Conservation (phyloP, 2,888 invertebrate genomes). For the Folsomia candida region DNA sequence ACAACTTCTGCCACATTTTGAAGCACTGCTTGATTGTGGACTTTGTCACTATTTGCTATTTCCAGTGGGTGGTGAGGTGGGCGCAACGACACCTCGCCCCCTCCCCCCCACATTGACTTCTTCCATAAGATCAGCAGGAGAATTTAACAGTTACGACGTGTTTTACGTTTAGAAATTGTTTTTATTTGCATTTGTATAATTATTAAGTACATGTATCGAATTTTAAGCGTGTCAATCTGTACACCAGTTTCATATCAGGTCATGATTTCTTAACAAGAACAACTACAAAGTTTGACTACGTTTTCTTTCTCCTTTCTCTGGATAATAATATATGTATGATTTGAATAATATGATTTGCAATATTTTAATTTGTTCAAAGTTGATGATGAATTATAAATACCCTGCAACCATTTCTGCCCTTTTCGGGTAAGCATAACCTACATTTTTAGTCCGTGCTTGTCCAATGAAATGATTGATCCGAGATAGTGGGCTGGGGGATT, state of each 20-base stretch:
- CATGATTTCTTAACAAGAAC: too few species aligned
- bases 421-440: neutral
- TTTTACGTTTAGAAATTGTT: too few species aligned
- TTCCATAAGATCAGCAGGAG: neutral
- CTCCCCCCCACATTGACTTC: neutral
- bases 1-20: slow-evolving; percentile 27
- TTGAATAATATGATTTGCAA: too few species aligned
- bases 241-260: too few species aligned
- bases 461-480: slow-evolving; percentile 19
- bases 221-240: too few species aligned
- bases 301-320: too few species aligned
- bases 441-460: slow-evolving; percentile 21
- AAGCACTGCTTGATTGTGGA: slow-evolving; percentile 28
- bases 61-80: slow-evolving; percentile 19
- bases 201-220: too few species aligned
- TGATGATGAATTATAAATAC: neutral
- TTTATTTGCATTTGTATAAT: too few species aligned
- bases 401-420: too few species aligned
- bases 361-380: too few species aligned
- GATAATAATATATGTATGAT: too few species aligned
- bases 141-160: neutral
- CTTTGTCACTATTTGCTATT: slow-evolving; percentile 10
- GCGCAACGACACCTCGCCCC: slow-evolving; percentile 1
- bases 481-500: slow-evolving; percentile 1
- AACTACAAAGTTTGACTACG: too few species aligned